Evolutionary conservation across 2,113 vertebrate species (phyloP).

Genomic region (Montifringilla adamsi): DNA sequence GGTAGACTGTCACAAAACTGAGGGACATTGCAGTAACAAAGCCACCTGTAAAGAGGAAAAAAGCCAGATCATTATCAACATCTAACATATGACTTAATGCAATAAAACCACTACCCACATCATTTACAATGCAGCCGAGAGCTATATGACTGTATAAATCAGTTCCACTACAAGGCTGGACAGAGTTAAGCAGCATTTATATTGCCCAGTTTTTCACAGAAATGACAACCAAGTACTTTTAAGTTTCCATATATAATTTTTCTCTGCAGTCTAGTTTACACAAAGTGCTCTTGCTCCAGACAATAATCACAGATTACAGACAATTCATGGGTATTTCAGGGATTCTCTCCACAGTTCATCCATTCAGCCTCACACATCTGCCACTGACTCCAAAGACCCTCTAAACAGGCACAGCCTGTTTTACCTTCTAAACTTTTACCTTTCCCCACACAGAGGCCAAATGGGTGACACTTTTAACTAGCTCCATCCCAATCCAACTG

Average conservation of each 20-base stretch:
- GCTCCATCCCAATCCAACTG: not conserved
- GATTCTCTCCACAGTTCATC: not conserved
- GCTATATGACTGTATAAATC: not conserved
- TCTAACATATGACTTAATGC: not conserved
- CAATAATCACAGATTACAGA: not conserved
- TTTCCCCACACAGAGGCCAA: not conserved
- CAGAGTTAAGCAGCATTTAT: not conserved
- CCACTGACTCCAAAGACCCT: not conserved
- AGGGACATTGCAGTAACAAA: constrained; percentile 97
- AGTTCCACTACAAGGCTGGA: not conserved
- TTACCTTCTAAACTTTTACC: not conserved
- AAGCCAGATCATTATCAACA: not conserved
- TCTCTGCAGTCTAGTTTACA: not conserved
- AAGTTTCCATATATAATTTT: not conserved
- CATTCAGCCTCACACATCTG: not conserved
- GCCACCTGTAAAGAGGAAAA: constrained; percentile 80
- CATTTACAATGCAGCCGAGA: not conserved
- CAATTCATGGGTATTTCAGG: not conserved
- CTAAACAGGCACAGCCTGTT: not conserved
- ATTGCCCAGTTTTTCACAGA: not conserved
- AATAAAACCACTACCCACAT: not conserved
- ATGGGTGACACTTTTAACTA: not conserved
- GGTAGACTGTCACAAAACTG: constrained; percentile 98
- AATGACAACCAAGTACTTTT: not conserved
- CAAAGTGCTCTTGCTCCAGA: not conserved